phyloP scores from a whole-genome alignment of 2,113 vertebrate species.

The Nycticebus coucang region DNA sequence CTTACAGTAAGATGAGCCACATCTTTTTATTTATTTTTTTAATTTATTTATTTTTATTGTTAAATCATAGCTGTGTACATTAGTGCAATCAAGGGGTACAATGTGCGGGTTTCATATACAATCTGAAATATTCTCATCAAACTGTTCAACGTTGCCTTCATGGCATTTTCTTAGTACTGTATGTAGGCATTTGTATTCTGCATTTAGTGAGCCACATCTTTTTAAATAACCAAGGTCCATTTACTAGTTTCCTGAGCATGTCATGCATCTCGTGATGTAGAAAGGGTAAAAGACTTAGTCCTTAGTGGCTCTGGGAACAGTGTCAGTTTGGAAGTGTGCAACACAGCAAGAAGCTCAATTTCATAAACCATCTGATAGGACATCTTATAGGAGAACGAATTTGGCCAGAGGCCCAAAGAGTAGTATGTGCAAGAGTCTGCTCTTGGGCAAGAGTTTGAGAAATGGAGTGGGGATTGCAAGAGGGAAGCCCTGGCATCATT shows the following conservation, averaged over 20 bases:
- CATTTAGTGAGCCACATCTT: background rate
- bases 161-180: too few relatives aligned
- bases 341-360: constrained; percentile 32
- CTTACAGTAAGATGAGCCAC: background rate
- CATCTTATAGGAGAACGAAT: background rate
- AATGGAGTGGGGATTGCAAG: background rate
- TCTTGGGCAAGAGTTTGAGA: constrained; percentile 48
- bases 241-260: background rate
- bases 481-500: background rate
- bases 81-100: too few relatives aligned
- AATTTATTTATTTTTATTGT: too few relatives aligned
- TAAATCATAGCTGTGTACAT: too few relatives aligned
- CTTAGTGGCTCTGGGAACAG: constrained; percentile 8
- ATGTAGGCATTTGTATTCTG: too few relatives aligned
- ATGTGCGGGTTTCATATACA: too few relatives aligned
- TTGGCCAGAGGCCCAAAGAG: constrained; percentile 25
- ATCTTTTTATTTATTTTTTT: too few relatives aligned
- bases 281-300: background rate
- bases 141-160: too few relatives aligned
- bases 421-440: background rate
- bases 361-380: constrained; percentile 68
- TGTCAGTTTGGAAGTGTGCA: constrained; percentile 52
- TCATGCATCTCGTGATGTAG: background rate
- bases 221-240: background rate
- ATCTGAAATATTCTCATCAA: too few relatives aligned